A percentile compares a stretch with the other conserved stretches of the same genome.
Conservation (phyloP, 2,113 vertebrate species). For the Atractosteus spatula region DNA sequence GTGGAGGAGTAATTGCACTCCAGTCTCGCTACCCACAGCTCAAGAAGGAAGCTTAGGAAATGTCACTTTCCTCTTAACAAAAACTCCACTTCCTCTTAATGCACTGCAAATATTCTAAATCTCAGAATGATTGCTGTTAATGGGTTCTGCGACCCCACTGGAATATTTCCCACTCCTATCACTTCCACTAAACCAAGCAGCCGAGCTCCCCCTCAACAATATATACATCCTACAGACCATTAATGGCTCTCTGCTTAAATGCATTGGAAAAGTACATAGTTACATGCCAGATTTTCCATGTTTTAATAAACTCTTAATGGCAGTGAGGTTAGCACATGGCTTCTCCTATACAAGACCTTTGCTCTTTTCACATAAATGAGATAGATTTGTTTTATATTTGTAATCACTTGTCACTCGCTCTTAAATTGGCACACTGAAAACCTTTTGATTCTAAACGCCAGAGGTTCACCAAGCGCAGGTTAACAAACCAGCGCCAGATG, state of each 20-base stretch:
- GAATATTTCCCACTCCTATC: neutral
- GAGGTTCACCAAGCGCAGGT: too few species aligned
- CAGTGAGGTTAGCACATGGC: too few species aligned
- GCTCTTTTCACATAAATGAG: too few species aligned
- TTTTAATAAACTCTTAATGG: too few species aligned
- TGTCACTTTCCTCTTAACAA: neutral
- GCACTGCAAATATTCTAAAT: neutral
- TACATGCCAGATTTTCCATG: too few species aligned
- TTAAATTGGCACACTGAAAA: too few species aligned
- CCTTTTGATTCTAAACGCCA: too few species aligned
- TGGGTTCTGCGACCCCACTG: neutral
- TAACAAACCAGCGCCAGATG: too few species aligned
- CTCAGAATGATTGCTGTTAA: neutral
- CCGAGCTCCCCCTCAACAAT: neutral
- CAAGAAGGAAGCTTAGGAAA: neutral
- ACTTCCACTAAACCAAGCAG: neutral
- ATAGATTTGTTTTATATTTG: too few species aligned
- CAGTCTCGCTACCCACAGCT: neutral
- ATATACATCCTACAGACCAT: neutral
- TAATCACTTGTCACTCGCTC: too few species aligned
- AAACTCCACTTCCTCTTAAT: neutral
- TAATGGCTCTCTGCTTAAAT: conserved; percentile 15
- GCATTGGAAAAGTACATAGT: neutral
- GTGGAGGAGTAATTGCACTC: neutral
- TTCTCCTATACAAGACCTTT: too few species aligned